A percentile compares a stretch with the other conserved stretches of the same genome.
Evolutionary conservation across 2,888 invertebrate genomes (phyloP).

Genomic region (Trichopria drosophilae): DNA sequence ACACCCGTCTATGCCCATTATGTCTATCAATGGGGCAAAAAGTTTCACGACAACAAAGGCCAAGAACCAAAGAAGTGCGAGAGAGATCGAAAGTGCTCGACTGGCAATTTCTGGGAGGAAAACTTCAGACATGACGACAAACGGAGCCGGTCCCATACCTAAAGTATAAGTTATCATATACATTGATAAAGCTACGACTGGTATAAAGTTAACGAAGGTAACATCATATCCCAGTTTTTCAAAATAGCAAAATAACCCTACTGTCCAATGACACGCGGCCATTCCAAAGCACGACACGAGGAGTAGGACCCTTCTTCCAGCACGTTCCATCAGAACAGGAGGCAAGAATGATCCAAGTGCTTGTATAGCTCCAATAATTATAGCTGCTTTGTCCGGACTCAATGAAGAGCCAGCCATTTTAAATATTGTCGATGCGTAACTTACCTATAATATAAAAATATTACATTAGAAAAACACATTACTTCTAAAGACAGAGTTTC

Average conservation of each 20-base stretch:
- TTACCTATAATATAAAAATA: constrained; percentile 50
- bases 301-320: constrained; percentile 63
- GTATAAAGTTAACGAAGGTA: constrained; percentile 59
- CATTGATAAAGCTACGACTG: constrained; percentile 60
- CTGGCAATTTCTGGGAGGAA: constrained; percentile 53
- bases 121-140: constrained; percentile 61
- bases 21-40: constrained; percentile 40
- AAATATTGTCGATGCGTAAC: constrained; percentile 63
- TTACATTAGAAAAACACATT: no score
- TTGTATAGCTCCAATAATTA: constrained; percentile 65
- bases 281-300: constrained; percentile 57
- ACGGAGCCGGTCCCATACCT: constrained; percentile 62
- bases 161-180: constrained; percentile 62
- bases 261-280: constrained; percentile 47
- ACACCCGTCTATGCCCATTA: constrained; percentile 48
- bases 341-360: constrained; percentile 59
- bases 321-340: constrained; percentile 62
- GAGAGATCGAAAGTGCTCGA: constrained; percentile 41
- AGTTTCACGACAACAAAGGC: constrained; percentile 48
- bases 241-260: constrained; percentile 53
- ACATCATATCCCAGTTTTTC: constrained; percentile 44
- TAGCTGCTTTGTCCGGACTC: constrained; percentile 62
- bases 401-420: constrained; percentile 60
- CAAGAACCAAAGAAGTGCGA: constrained; percentile 44
- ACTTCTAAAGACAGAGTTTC: no score